Conservation (phyloP, 2,113 vertebrate genomes). For the Tympanuchus pallidicinctus region DNA sequence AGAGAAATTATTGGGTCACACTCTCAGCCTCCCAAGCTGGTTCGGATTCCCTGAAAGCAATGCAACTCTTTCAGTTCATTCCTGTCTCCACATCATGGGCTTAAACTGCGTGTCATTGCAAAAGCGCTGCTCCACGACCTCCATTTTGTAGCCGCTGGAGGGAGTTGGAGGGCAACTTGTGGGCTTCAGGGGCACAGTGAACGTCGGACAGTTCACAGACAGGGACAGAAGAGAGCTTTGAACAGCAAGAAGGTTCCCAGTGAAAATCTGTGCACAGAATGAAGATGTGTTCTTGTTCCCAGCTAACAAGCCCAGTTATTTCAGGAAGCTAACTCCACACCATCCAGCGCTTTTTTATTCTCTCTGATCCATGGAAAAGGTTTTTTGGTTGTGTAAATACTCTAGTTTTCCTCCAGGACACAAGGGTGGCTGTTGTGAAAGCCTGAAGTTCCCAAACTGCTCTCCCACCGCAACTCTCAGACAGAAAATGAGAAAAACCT, state of each 20-base stretch:
- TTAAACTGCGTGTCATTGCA: rapidly evolving
- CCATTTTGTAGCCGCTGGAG: background rate
- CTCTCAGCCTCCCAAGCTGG: background rate
- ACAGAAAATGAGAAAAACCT: background rate
- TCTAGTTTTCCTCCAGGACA: background rate
- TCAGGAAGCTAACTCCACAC: rapidly evolving
- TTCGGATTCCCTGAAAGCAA: rapidly evolving
- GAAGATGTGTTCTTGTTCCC: background rate
- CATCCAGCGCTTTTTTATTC: background rate
- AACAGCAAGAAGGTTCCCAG: background rate
- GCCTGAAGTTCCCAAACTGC: background rate
- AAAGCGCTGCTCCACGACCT: background rate
- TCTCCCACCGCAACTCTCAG: rapidly evolving
- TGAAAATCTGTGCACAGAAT: rapidly evolving
- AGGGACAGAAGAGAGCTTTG: background rate
- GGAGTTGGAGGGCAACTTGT: constrained; percentile 3
- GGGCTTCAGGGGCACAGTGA: background rate
- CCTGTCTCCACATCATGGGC: rapidly evolving
- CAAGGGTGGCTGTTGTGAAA: background rate
- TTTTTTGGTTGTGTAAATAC: background rate
- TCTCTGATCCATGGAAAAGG: background rate
- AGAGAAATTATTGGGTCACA: rapidly evolving
- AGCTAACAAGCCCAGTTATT: background rate
- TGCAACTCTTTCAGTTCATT: background rate
- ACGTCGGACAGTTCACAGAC: rapidly evolving